These are phyloP conservation scores for Dascillus cervinus DNA, from an alignment of 2,888 invertebrate species.

Conservation along the genomic window DNA sequence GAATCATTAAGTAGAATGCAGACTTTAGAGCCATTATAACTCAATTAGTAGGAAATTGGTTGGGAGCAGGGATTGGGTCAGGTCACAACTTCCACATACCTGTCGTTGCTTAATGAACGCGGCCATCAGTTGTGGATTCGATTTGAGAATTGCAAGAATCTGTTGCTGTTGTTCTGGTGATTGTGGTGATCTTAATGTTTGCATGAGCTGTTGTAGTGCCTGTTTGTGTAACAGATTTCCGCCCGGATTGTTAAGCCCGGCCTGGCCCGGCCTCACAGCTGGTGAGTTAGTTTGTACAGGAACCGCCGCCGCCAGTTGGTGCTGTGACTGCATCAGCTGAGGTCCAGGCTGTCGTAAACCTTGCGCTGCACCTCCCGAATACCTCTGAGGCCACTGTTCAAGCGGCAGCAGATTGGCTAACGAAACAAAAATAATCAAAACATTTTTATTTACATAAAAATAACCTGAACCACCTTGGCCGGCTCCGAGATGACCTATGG, in stretches of 20 bases:
- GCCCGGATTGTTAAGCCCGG: constrained; percentile 23
- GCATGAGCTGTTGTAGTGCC: constrained; percentile 79
- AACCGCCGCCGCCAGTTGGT: constrained; percentile 26
- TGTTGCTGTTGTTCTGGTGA: constrained; percentile 89
- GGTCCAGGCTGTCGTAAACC: constrained; percentile 45
- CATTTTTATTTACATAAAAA: neutral
- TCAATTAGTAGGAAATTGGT: no score
- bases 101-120: constrained; percentile 87
- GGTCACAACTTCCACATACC: constrained; percentile 35
- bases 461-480: constrained; percentile 38
- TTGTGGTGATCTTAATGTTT: constrained; percentile 81
- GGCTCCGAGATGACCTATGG: constrained; percentile 33
- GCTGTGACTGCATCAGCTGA: constrained; percentile 42
- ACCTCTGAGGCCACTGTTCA: constrained; percentile 50
- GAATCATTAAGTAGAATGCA: no score
- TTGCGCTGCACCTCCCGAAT: constrained; percentile 40
- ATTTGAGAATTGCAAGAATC: constrained; percentile 81
- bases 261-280: constrained; percentile 18
- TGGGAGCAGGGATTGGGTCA: no score
- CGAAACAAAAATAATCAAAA: constrained; percentile 22
- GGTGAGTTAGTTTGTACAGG: constrained; percentile 30
- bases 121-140: constrained; percentile 92
- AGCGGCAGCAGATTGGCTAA: constrained; percentile 48
- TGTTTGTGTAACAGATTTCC: constrained; percentile 48
- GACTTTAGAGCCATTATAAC: no score